These are phyloP conservation scores for Drosophila dunni DNA, from an alignment of 1,140 invertebrate genomes.

Conservation along the genomic window DNA sequence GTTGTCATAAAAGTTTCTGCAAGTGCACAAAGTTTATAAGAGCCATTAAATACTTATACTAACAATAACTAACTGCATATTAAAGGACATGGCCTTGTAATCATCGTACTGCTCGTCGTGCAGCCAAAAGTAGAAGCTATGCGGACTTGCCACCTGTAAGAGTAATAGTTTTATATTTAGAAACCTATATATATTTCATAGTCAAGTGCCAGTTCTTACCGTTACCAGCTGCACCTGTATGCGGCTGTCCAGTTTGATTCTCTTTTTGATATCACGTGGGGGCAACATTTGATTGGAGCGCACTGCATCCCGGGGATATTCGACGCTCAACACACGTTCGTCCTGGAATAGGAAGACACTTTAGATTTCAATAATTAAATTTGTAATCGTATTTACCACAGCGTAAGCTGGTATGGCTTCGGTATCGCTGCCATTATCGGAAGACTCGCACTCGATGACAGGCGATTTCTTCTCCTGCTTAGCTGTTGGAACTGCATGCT, in stretches of 20 bases:
- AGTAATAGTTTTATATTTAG: not conserved
- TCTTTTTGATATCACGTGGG: not conserved
- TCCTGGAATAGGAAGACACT: constrained; percentile 27
- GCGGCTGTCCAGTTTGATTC: constrained; percentile 17
- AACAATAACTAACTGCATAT: constrained; percentile 63
- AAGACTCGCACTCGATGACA: not conserved
- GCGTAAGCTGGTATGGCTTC: constrained; percentile 22
- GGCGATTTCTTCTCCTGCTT: not conserved
- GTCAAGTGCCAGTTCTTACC: not conserved
- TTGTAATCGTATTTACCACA: not conserved
- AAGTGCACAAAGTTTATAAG: not conserved
- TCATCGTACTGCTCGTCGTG: constrained; percentile 51
- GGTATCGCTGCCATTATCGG: constrained; percentile 3
- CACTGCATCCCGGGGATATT: constrained; percentile 60
- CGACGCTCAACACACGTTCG: constrained; percentile 51
- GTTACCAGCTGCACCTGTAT: constrained; percentile 36
- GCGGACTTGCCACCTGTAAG: constrained; percentile 58
- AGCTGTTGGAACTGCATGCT: not conserved
- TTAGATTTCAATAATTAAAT: not conserved
- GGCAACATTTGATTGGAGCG: constrained; percentile 49
- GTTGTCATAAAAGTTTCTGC: constrained; percentile 39
- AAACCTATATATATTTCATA: not conserved
- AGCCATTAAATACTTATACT: not conserved
- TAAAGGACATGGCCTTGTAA: constrained; percentile 40
- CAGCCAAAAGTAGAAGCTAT: constrained; percentile 69